Evolutionary conservation across 2,113 vertebrate species (phyloP), one percentile per base, ranked within the genome.

Genomic region (Mesitornis unicolor): DNA sequence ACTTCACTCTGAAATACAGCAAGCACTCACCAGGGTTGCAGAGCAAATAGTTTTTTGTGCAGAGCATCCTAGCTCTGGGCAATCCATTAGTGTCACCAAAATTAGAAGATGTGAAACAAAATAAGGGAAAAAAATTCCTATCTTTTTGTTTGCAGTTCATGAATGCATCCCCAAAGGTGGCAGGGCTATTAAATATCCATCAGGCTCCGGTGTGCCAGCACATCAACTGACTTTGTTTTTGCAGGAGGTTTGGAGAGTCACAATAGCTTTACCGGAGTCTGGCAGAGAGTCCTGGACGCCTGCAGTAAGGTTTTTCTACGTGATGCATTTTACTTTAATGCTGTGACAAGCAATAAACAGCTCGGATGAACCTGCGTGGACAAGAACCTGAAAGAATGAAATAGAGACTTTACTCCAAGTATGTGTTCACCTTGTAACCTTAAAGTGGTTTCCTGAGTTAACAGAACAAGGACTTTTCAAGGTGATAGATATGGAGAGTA

Each of bases 301-400:
- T 94, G 83, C 31, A 75, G 64, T 11, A 80, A 43, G 81, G 91
- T 84, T 94, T 84, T 91, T 47, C 38, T 48, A 33, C 3, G 2
- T 60, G 64, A 80, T 92, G 95, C 68, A 75, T 95, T 94, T 96
- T 43, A 16, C 75, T 88, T 84, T 11, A 35, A 92, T 91, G 71
- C 47, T 47, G 73, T 88, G 87, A 93, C 88, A 90, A 68, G 38
- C 9, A 19, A 59, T 84, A 43, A 96, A 69, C 29, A 70, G 73
- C 75, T 87, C n/a, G 20, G 91, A 70, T 94, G 94, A 80, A 94
- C 67, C 86, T 95, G 73, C 70, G 53, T 54, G 78, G 76, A 61
- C 68, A 89, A 45, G 92, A 95, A 38, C 29, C 25, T 21, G 48
- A 76, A 78, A 50, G 78, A 84, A 94, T 68, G 94, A 76, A 90